Percentiles rank a stretch among this genome's conserved stretches.
Evolutionary conservation across 2,888 invertebrate species (phyloP).

Genomic region (Dryocosmus kuriphilus): DNA sequence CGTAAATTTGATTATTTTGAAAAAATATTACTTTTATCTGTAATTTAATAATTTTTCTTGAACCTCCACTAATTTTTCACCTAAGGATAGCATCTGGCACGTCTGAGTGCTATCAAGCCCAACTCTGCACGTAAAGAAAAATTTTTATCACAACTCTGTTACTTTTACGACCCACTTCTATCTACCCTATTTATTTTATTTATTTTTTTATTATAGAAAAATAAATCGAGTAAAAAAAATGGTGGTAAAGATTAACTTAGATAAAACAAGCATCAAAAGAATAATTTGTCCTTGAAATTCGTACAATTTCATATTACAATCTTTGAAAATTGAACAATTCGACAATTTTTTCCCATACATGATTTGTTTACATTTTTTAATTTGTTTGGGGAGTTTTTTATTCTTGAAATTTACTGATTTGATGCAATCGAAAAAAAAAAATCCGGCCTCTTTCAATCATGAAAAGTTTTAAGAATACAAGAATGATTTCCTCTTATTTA

Average conservation of each 20-base stretch:
- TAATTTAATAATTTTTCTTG: not conserved
- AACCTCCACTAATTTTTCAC: not conserved
- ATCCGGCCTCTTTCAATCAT: no score
- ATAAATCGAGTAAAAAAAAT: not conserved
- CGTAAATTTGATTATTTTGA: not conserved
- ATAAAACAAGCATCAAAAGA: not conserved
- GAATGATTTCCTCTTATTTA: no score
- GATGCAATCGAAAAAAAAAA: no score
- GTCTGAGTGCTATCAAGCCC: not conserved
- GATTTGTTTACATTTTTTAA: no score
- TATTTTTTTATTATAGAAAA: not conserved
- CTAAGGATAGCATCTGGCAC: not conserved
- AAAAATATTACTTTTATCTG: not conserved
- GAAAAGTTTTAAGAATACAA: no score
- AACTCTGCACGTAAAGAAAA: not conserved
- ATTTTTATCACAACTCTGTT: not conserved
- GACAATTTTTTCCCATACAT: no score
- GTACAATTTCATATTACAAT: no score
- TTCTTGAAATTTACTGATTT: no score
- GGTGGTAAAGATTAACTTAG: not conserved
- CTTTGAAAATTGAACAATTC: no score
- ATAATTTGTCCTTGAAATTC: no score
- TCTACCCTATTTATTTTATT: not conserved
- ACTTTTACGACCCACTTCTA: not conserved
- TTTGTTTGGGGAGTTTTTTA: no score